Base-by-base conservation (phyloP, 2,113 vertebrate genomes). In the Rhizomys pruinosus region DNA sequence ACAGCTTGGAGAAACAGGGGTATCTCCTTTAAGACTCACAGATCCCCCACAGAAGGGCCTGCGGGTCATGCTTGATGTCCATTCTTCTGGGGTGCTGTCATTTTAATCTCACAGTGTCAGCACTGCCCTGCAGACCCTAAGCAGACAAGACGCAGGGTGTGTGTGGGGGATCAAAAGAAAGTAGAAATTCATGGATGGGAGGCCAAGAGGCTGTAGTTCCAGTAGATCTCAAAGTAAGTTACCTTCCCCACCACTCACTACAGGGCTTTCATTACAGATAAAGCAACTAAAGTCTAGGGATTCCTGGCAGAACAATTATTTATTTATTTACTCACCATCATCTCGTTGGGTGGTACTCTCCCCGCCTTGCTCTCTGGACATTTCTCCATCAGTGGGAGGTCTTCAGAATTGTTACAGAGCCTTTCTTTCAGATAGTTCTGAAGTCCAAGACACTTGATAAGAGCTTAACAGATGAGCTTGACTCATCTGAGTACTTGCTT, bases 141-240 rank as follows among this genome's bases (percentile, higher is more conserved):
- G 52, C 23, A 68, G 69, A 72, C n/a, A 39, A 52, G 47, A 32
- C 16, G n/a, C 5, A 0, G 8, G 78, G 2, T 63, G 59, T 9
- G 19, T 47, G 52, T 7, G 10, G 3, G 0, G 15, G 16, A 4
- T 10, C 2, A 5, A 34, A 17, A 19, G 25, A 47, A 1, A 4
- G 0, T 3, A 25, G 44, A n/a, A 57, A 2, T 7, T 5, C 9
- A 34, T 15, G 69, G 3, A 1, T 0, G 1, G 68, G 20, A 55
- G 25, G 42, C 25, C 0, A 10, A 23, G 8, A 10, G 1, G 73
- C 25, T 25, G 6, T n/a, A n/a, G 37, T 0, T 6, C 11, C 1
- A 3, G 42, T 1, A 1, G 1, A 20, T 25, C 34, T 19, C 29
- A 15, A 27, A 73, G 20, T 57, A 20, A 12, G 16, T 20, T 2